Evolutionary conservation across 2,113 vertebrate species (phyloP), one percentile per base, ranked within the genome.

Genomic region (Elaphurus davidianus): DNA sequence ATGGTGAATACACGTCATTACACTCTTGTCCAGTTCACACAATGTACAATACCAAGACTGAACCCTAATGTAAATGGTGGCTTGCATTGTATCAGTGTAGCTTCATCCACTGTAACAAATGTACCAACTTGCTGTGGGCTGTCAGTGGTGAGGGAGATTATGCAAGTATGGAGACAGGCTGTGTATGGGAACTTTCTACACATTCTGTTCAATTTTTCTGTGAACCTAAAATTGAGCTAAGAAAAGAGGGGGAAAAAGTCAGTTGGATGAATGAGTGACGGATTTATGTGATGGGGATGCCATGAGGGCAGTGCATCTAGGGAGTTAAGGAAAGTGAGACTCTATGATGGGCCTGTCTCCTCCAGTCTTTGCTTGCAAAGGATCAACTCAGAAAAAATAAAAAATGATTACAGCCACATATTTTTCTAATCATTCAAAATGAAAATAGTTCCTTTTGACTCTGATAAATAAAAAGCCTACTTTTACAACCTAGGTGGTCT

Each of bases 401-500:
- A 71, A 94, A 92, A 90, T 47, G 10, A 33, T 82, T 74, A 57
- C 1, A 83, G 36, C 54, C 60, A 90, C 12, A 74, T 57, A 47
- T 52, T 74, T 71, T 91, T 86, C 43, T 74, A 91, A 88, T 89
- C 55, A 79, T 76, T 83, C 90, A 82, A 76, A 76, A 87, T 96
- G 45, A 93, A 97, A 90, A 52, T 50, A 87, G 54, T 33, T 94
- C 67, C 36, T 95, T 54, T 82, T 82, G 79, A 64, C 9, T 81
- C 45, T 57, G 36, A 60, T 89, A 97, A 87, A 57, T 74, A 86
- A 74, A 81, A 92, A 90, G 16, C 16, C 62, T 86, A 81, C n/a
- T 57, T 81, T 64, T 76, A 84, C 7, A 87, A 93, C 54, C 5
- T 47, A 57, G 40, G 74, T 64, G 55, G 59, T 10, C 76, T 91